phyloP scores from a whole-genome alignment of 2,797 vertebrate genomes.

The Phalloptychus januarius region DNA sequence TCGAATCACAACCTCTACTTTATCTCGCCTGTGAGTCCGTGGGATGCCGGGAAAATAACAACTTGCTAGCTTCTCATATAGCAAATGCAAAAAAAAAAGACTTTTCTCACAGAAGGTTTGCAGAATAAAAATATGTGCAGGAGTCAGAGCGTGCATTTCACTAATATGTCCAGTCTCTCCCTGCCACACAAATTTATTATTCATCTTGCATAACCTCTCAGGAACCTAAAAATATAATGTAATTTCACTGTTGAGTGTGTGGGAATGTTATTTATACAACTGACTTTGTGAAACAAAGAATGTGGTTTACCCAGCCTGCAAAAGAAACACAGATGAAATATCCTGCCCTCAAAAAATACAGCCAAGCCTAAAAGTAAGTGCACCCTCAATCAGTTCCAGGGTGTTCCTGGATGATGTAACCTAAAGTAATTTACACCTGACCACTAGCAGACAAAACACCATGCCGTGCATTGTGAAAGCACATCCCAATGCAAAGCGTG shows the following conservation, averaged over 20 bases:
- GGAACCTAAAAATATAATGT: background rate
- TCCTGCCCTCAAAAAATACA: background rate
- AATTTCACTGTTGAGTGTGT: background rate
- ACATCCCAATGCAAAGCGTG: background rate
- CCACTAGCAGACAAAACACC: background rate
- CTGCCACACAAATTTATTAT: background rate
- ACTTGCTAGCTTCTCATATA: background rate
- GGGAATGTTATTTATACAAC: background rate
- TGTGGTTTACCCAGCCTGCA: background rate
- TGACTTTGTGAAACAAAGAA: background rate
- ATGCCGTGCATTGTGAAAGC: background rate
- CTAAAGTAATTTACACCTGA: background rate
- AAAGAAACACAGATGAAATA: background rate
- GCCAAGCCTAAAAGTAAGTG: background rate
- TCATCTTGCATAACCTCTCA: background rate
- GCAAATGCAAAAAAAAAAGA: background rate
- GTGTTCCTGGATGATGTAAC: background rate
- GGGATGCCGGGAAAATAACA: background rate
- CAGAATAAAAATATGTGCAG: background rate
- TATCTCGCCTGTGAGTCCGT: background rate
- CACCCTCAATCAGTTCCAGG: background rate
- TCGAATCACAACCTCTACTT: background rate
- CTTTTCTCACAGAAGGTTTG: conserved; percentile 1
- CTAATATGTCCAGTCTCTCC: background rate
- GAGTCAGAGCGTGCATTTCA: background rate